Evolutionary conservation across 1,140 invertebrate genomes (phyloP).

Genomic region (Diplogasteroides magnus): DNA sequence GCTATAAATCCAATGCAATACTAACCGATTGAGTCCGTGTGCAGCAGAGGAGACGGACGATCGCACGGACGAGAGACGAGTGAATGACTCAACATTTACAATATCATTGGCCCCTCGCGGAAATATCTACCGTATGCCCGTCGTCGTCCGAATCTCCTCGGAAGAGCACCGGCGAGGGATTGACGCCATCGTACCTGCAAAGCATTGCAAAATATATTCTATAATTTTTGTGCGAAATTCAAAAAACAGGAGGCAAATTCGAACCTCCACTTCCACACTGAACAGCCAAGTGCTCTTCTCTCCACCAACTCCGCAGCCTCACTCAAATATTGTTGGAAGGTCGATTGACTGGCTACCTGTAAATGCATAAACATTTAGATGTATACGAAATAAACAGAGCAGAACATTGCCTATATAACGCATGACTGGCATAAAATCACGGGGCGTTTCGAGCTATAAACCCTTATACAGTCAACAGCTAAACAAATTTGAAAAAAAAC

Average conservation of each 20-base stretch:
- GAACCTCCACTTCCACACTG: background rate
- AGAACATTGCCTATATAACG: too few species aligned
- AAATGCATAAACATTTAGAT: too few species aligned
- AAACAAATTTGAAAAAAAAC: too few species aligned
- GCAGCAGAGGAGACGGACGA: background rate
- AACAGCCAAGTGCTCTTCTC: background rate
- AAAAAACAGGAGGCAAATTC: background rate
- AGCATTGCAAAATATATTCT: too few species aligned
- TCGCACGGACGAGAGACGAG: slow-evolving; percentile 1
- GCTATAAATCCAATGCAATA: background rate
- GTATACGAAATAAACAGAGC: too few species aligned
- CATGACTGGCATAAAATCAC: too few species aligned
- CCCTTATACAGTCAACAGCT: too few species aligned
- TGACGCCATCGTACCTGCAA: background rate
- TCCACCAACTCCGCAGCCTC: background rate
- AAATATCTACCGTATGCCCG: background rate
- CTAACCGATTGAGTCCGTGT: background rate
- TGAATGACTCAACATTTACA: background rate
- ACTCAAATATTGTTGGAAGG: background rate
- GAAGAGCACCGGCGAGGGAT: background rate
- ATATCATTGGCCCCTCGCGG: background rate
- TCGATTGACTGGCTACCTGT: too few species aligned
- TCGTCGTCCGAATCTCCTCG: background rate
- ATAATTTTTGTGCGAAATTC: background rate
- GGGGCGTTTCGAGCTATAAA: too few species aligned